These are phyloP conservation scores for Fabriciana adippe DNA, from an alignment of 2,888 invertebrate species.

Conservation along the genomic window DNA sequence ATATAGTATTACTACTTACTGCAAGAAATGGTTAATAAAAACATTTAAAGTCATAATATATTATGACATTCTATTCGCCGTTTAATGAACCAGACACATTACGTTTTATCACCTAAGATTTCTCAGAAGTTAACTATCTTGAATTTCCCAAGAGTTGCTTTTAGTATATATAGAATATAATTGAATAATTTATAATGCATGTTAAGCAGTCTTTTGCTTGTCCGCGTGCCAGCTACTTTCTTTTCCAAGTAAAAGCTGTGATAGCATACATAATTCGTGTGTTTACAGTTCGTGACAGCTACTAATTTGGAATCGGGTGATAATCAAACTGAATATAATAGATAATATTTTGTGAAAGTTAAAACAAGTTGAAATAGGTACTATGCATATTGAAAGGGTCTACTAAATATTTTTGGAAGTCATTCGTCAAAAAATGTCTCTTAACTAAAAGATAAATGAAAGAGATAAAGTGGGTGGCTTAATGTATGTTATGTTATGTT, in stretches of 20 bases:
- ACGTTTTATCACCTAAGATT: not conserved
- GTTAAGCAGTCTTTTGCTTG: slow-evolving; percentile 20
- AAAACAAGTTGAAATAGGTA: not conserved
- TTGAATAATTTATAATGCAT: slow-evolving; percentile 35
- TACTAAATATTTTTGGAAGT: not conserved
- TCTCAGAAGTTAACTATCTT: not conserved
- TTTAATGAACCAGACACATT: slow-evolving; percentile 1
- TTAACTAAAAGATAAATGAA: too few species aligned
- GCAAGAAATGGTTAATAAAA: not conserved
- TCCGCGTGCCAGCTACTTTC: slow-evolving; percentile 42
- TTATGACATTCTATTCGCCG: not conserved
- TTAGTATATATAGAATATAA: slow-evolving; percentile 10
- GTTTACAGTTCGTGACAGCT: slow-evolving; percentile 42
- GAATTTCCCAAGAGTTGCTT: slow-evolving; percentile 13
- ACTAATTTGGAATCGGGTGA: slow-evolving; percentile 33
- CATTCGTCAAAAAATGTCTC: too few species aligned
- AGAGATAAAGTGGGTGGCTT: too few species aligned
- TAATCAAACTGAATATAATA: slow-evolving; percentile 39
- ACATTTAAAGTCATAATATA: not conserved
- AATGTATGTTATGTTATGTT: too few species aligned
- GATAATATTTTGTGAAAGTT: slow-evolving; percentile 26
- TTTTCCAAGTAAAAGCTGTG: slow-evolving; percentile 41
- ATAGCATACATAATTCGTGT: slow-evolving; percentile 41
- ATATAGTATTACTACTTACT: not conserved
- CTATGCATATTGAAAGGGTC: not conserved